Percentiles rank a stretch among this genome's conserved stretches.
phyloP scores from a whole-genome alignment of 2,797 vertebrate species.

The Leptatherina wallacei region DNA sequence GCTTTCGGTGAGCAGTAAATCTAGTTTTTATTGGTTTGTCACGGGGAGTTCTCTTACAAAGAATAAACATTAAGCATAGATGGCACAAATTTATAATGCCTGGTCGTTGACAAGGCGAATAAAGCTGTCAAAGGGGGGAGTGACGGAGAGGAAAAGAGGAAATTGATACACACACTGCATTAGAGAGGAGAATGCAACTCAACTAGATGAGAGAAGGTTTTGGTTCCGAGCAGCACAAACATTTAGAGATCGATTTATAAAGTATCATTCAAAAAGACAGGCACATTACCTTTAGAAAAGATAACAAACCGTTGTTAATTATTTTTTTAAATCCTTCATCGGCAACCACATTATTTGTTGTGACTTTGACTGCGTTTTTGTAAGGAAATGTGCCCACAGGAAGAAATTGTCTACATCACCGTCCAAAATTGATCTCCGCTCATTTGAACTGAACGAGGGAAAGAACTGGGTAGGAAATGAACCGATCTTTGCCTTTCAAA shows the following conservation, averaged over 20 bases:
- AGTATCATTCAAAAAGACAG: background rate
- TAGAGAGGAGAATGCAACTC: constrained; percentile 47
- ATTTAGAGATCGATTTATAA: background rate
- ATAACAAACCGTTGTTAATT: constrained; percentile 32
- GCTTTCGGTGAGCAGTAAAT: constrained; percentile 70
- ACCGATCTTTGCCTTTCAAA: constrained; percentile 35
- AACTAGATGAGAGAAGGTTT: constrained; percentile 51
- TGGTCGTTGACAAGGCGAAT: constrained; percentile 58
- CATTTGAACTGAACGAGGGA: constrained; percentile 20
- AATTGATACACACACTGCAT: constrained; percentile 52
- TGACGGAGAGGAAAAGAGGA: constrained; percentile 45
- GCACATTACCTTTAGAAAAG: constrained; percentile 11
- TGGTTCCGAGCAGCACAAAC: constrained; percentile 40
- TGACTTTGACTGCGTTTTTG: constrained; percentile 14
- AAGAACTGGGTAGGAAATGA: constrained; percentile 39
- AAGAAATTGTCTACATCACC: constrained; percentile 28
- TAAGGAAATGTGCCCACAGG: background rate
- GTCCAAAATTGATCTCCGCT: constrained; percentile 40
- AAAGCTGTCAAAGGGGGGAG: constrained; percentile 65
- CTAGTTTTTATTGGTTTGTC: constrained; percentile 66
- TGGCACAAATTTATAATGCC: constrained; percentile 72
- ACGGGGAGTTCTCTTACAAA: constrained; percentile 61
- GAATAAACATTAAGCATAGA: constrained; percentile 75
- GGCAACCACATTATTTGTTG: constrained; percentile 6
- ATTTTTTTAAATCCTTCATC: constrained; percentile 22